Conservation (phyloP, 2,113 vertebrate species). For the Formicarius rufipectus region DNA sequence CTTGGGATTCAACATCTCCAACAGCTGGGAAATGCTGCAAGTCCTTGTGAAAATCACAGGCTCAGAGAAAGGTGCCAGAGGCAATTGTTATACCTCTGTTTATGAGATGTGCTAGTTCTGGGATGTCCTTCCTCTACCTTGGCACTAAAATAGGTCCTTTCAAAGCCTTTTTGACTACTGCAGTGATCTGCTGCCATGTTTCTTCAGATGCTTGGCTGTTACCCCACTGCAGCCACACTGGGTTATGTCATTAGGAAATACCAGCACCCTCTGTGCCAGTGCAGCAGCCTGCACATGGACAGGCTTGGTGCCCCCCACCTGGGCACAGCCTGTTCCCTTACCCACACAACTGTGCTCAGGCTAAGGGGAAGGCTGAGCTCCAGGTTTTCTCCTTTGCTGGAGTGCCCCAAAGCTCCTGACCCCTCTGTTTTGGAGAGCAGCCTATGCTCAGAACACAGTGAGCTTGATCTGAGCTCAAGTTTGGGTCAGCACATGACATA, state of each 20-base stretch:
- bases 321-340: neutral
- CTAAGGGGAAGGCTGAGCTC: neutral
- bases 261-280: neutral
- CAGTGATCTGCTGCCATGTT: neutral
- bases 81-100: neutral
- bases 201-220: neutral
- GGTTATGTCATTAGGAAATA: neutral
- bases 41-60: neutral
- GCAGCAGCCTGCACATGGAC: neutral
- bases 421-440: neutral
- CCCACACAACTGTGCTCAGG: neutral
- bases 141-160: constrained; percentile 34
- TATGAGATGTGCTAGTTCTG: neutral
- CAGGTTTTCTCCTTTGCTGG: neutral
- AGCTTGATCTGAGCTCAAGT: neutral
- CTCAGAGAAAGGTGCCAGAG: neutral
- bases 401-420: neutral
- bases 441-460: fast-evolving
- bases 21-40: neutral
- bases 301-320: neutral
- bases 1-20: neutral
- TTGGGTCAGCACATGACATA: fast-evolving
- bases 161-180: neutral
- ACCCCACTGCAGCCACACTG: neutral
- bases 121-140: constrained; percentile 41